phyloP scores from a whole-genome alignment of 2,113 vertebrate species.

The Ictalurus furcatus region DNA sequence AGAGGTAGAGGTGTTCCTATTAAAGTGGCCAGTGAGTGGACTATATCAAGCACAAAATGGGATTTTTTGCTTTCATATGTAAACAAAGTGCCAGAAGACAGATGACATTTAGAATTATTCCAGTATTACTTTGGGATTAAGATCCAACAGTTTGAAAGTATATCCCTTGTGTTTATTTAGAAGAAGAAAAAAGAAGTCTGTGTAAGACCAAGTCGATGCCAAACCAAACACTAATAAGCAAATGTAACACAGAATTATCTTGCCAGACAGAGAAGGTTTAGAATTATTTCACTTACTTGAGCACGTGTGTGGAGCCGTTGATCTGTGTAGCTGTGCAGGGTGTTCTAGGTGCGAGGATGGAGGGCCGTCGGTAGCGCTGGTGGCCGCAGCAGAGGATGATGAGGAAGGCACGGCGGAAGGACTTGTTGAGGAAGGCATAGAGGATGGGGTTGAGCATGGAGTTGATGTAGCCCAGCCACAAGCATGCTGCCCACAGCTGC shows the following conservation, averaged over 20 bases:
- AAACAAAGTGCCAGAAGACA: neutral
- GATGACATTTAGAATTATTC: neutral
- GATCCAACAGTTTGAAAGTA: neutral
- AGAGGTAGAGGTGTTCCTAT: neutral
- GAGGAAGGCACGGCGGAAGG: slow-evolving; percentile 99
- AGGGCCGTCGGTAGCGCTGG: slow-evolving; percentile 86
- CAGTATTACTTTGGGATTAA: neutral
- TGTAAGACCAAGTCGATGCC: neutral
- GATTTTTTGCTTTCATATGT: neutral
- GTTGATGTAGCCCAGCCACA: slow-evolving; percentile 99
- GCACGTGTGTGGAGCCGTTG: slow-evolving; percentile 92
- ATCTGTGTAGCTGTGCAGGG: slow-evolving; percentile 90
- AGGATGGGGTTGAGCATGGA: slow-evolving; percentile 98
- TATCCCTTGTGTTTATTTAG: neutral
- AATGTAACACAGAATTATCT: neutral
- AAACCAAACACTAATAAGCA: neutral
- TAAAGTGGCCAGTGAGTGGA: neutral
- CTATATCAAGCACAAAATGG: neutral
- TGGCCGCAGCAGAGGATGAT: slow-evolving; percentile 96
- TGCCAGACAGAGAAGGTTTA: neutral
- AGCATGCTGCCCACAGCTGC: slow-evolving; percentile 91
- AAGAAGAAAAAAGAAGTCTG: slow-evolving; percentile 1
- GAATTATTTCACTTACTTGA: slow-evolving; percentile 82
- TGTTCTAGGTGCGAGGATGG: slow-evolving; percentile 81
- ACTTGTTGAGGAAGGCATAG: slow-evolving; percentile 99